phyloP scores from a whole-genome alignment of 2,888 invertebrate species.

The Cephus pulcher region DNA sequence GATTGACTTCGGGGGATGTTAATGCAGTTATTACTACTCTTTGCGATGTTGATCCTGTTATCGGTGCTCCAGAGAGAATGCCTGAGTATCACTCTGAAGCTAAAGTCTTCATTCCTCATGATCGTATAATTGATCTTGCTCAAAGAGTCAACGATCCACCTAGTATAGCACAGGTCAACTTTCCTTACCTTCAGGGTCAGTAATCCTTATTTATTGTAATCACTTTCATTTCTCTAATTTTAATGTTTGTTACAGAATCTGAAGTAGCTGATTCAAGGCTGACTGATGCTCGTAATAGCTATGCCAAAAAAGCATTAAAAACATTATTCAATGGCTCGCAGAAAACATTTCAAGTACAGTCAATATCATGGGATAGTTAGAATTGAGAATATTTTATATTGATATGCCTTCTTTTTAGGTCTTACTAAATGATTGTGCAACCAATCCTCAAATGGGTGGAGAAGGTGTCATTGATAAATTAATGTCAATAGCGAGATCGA shows the following conservation, averaged over 20 bases:
- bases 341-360: conserved; percentile 60
- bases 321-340: conserved; percentile 63
- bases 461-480: conserved; percentile 62
- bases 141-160: conserved; percentile 53
- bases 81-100: conserved; percentile 61
- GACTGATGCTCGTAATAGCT: conserved; percentile 57
- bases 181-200: conserved; percentile 58
- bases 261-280: conserved; percentile 56
- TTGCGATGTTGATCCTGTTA: conserved; percentile 60
- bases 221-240: neutral
- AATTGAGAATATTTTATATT: neutral
- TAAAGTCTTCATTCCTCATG: conserved; percentile 59
- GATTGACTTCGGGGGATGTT: conserved; percentile 56
- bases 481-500: conserved; percentile 61
- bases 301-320: conserved; percentile 61
- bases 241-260: conserved; percentile 43
- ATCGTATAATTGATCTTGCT: conserved; percentile 52
- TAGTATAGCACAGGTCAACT: conserved; percentile 50
- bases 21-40: conserved; percentile 60
- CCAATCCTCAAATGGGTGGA: conserved; percentile 57
- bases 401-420: conserved; percentile 35
- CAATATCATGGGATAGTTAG: neutral
- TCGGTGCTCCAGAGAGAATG: conserved; percentile 56
- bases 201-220: neutral
- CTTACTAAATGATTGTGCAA: conserved; percentile 60